Evolutionary conservation across 2,888 invertebrate species (phyloP), one percentile per base, ranked within the genome.

Genomic region (Tineola bisselliella): DNA sequence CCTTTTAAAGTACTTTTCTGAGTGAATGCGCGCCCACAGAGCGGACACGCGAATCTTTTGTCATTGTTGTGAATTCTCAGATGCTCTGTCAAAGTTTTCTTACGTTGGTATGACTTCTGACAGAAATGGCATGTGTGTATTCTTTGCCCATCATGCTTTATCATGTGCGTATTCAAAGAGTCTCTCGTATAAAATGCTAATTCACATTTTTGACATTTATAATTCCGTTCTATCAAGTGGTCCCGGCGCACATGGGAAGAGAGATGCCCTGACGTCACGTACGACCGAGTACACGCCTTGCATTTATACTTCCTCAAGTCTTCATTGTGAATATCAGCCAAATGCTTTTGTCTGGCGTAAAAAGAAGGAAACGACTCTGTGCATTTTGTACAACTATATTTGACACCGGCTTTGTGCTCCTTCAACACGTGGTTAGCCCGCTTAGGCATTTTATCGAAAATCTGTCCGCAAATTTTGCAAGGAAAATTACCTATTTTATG

Each of bases 401-500:
- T 65, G 0, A 84, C 75, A 0, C 86, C 84, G 0, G 84, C 71
- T 57, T 87, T 87, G 15, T 87, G 87, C 61, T 86, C 86, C 38
- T 86, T 87, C 0, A 84, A 83, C 0, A 86, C 84, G 12, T 87
- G 86, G 3, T 86, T 84, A 62, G 87, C 86, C 1, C 86, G 59
- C 48, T 86, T 86, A 0, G 87, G 86, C 0, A 84, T 83, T 1
- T 79, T 70, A 25, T 87, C 84, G 68, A 87, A 87, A 0, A 79
- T 73, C 0, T 78, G 77, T 0, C 75, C 67, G 64, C 87, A 87
- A 44, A 82, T 83, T 11, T 75, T 66, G 61, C 87, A 87, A 0
- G 81, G 75, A 3, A 87, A 87, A n/a, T 68, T 72, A 0, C 87
- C 88, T 0, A 87, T 77, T 62, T 88, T 88, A 59, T 89, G 89